Percentiles rank a stretch among this genome's conserved stretches.
These are phyloP conservation scores for Alviniconcha marisindica DNA, from an alignment of 1,140 invertebrate species.

Conservation along the genomic window DNA sequence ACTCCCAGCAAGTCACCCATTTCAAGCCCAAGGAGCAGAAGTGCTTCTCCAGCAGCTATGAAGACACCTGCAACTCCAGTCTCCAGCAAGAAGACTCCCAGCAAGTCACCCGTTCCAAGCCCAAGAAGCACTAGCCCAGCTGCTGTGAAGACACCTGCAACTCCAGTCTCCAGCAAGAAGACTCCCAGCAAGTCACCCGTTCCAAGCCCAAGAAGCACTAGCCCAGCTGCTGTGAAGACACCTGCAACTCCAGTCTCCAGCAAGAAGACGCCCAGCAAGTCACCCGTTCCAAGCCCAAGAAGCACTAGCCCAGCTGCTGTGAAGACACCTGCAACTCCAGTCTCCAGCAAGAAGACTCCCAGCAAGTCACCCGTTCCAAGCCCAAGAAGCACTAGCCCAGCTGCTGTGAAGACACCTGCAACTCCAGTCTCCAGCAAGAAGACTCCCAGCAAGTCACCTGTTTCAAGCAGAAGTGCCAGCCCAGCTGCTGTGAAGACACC, in stretches of 20 bases:
- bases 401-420: constrained; percentile 39
- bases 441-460: constrained; percentile 34
- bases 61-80: no score
- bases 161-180: not conserved
- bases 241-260: not conserved
- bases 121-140: constrained; percentile 48
- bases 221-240: constrained; percentile 44
- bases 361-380: not conserved
- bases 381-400: constrained; percentile 43
- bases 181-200: constrained; percentile 32
- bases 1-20: not conserved
- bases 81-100: no score
- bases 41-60: not conserved
- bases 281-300: not conserved
- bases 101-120: no score
- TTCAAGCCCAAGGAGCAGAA: constrained; percentile 15
- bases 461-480: constrained; percentile 43
- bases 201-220: constrained; percentile 44
- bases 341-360: constrained; percentile 5
- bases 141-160: constrained; percentile 40
- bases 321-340: not conserved
- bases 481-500: constrained; percentile 40
- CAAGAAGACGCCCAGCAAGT: constrained; percentile 6
- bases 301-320: not conserved
- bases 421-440: constrained; percentile 1